These are phyloP conservation scores for Aphidius gifuensis DNA, from an alignment of 1,140 invertebrate species.

Conservation along the genomic window DNA sequence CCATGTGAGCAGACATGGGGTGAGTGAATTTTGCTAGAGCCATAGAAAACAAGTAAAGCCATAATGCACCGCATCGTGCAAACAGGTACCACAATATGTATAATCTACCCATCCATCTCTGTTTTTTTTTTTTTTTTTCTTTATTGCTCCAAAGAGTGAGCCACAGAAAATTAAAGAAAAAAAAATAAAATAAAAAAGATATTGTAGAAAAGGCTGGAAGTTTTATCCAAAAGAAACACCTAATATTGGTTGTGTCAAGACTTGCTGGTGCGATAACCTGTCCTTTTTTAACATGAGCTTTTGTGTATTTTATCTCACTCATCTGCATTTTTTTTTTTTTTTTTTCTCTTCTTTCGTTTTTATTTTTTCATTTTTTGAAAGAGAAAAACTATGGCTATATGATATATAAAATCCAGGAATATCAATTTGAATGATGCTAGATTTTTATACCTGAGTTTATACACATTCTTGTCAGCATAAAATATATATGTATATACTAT, in stretches of 20 bases:
- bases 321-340: not conserved
- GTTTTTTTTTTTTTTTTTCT: not conserved
- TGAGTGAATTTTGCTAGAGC: constrained; percentile 23
- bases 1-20: too few species aligned
- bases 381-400: too few species aligned
- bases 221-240: constrained; percentile 24
- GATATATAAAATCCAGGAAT: too few species aligned
- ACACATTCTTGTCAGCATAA: too few species aligned
- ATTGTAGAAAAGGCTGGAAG: constrained; percentile 30
- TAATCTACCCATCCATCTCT: too few species aligned
- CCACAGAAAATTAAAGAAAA: not conserved
- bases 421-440: too few species aligned
- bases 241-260: constrained; percentile 43
- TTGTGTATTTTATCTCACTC: not conserved
- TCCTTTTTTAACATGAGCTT: constrained; percentile 7
- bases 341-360: too few species aligned
- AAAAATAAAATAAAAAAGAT: constrained; percentile 21
- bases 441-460: too few species aligned
- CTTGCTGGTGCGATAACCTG: constrained; percentile 29
- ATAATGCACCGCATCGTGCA: constrained; percentile 24
- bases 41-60: constrained; percentile 16
- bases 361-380: too few species aligned
- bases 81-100: constrained; percentile 19
- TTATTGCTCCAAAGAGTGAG: not conserved
- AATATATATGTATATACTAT: not conserved